Percentiles rank a stretch among this genome's conserved stretches.
Evolutionary conservation across 2,888 invertebrate genomes (phyloP).

Genomic region (Folsomia candida): DNA sequence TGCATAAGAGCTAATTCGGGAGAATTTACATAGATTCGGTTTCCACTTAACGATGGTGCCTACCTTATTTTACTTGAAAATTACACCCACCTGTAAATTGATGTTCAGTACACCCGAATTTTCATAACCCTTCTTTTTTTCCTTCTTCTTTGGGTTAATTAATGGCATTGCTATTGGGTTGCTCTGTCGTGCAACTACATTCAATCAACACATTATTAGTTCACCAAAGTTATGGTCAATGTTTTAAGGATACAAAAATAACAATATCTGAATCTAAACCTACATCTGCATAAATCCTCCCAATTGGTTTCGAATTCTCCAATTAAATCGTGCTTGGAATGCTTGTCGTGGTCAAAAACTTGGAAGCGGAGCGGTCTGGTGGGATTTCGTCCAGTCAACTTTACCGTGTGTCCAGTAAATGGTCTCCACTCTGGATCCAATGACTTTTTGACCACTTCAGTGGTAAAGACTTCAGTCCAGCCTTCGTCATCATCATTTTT

Average conservation of each 20-base stretch:
- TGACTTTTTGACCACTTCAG: slow-evolving; percentile 58
- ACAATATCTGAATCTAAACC: slow-evolving; percentile 37
- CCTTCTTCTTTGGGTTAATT: slow-evolving; percentile 57
- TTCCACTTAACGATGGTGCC: too few relatives aligned
- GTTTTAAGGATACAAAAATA: too few relatives aligned
- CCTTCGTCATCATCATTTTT: slow-evolving; percentile 56
- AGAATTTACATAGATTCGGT: too few relatives aligned
- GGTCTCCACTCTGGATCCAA: slow-evolving; percentile 59
- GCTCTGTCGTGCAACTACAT: slow-evolving; percentile 45
- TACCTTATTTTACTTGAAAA: too few relatives aligned
- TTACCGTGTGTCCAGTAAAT: slow-evolving; percentile 52
- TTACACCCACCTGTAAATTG: slow-evolving; percentile 35
- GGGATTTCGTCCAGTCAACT: slow-evolving; percentile 57
- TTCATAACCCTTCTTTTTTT: slow-evolving; percentile 57
- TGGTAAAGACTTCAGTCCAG: slow-evolving; percentile 56
- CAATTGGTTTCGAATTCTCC: slow-evolving; percentile 55
- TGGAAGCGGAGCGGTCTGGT: slow-evolving; percentile 57
- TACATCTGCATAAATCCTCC: slow-evolving; percentile 53
- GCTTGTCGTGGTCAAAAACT: slow-evolving; percentile 58
- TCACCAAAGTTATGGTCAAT: not conserved
- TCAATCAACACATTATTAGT: slow-evolving; percentile 8
- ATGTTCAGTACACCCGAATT: slow-evolving; percentile 58
- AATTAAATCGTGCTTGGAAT: slow-evolving; percentile 57
- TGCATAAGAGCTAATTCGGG: too few relatives aligned
- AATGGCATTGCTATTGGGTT: slow-evolving; percentile 51